Evolutionary conservation across 2,797 vertebrate species (phyloP).

Genomic region (Enteromius argenteus): DNA sequence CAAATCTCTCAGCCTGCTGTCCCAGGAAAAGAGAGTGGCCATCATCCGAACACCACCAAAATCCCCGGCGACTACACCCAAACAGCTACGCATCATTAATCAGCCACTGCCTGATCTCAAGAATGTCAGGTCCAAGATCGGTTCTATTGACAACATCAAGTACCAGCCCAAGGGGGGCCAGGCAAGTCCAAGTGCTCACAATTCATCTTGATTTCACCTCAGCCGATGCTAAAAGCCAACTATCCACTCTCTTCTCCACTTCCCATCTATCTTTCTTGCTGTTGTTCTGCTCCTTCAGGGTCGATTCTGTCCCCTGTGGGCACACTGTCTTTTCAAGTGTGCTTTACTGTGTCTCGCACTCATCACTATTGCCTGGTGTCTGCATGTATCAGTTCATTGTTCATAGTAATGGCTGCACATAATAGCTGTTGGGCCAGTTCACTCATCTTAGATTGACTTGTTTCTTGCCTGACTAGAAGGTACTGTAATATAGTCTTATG

Average conservation of each 20-base stretch:
- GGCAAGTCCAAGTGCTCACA: constrained; percentile 77
- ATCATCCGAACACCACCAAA: constrained; percentile 95
- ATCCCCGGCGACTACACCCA: constrained; percentile 94
- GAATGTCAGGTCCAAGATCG: constrained; percentile 96
- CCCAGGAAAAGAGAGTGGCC: constrained; percentile 93
- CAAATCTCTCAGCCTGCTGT: constrained; percentile 91
- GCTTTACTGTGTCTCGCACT: constrained; percentile 5
- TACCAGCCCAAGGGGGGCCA: constrained; percentile 98
- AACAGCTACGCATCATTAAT: constrained; percentile 94
- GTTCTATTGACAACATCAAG: constrained; percentile 96
- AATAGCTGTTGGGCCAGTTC: neutral
- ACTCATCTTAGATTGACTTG: neutral
- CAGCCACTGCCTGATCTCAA: constrained; percentile 97
- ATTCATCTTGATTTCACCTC: neutral
- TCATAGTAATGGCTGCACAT: constrained; percentile 21
- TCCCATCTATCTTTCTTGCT: neutral
- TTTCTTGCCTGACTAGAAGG: neutral
- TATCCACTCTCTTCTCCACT: neutral
- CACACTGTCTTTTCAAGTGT: constrained; percentile 36
- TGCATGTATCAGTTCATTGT: neutral
- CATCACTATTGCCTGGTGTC: constrained; percentile 1
- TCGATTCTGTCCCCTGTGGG: constrained; percentile 50
- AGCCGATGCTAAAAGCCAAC: neutral
- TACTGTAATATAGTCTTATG: neutral
- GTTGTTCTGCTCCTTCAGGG: neutral